Percentiles rank a stretch among this genome's conserved stretches.
These are phyloP conservation scores for Andrena haemorrhoa DNA, from an alignment of 2,888 invertebrate species.

Conservation along the genomic window DNA sequence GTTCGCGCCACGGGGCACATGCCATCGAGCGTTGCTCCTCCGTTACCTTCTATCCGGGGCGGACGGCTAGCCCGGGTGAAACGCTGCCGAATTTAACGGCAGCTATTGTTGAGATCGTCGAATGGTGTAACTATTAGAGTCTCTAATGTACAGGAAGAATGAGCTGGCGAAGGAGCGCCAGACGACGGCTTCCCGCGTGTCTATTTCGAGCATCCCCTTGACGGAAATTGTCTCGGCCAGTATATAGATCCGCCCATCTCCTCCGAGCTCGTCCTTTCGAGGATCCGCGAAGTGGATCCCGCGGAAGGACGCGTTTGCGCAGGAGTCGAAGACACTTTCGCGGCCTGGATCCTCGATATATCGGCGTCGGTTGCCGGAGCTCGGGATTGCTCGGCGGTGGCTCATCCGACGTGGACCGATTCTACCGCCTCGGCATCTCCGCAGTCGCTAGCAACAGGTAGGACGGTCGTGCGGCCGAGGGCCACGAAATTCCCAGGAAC, in stretches of 20 bases:
- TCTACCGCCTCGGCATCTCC: conserved; percentile 29
- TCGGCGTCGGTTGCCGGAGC: conserved; percentile 56
- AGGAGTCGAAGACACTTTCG: conserved; percentile 60
- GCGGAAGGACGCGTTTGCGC: conserved; percentile 75
- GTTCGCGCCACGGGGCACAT: neutral
- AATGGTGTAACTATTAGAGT: neutral
- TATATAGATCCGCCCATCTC: conserved; percentile 39
- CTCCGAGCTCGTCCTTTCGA: conserved; percentile 49
- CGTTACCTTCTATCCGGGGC: neutral
- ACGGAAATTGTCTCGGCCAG: conserved; percentile 48
- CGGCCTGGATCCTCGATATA: conserved; percentile 65
- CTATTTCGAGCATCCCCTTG: conserved; percentile 38
- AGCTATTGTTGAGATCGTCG: neutral
- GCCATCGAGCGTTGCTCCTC: neutral
- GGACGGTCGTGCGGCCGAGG: conserved; percentile 39
- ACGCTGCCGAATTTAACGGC: neutral
- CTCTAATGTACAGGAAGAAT: neutral
- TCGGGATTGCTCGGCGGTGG: conserved; percentile 66
- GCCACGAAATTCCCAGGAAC: conserved; percentile 10
- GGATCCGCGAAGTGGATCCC: conserved; percentile 55
- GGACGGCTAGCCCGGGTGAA: neutral
- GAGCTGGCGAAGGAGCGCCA: neutral
- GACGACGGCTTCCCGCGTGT: conserved; percentile 13
- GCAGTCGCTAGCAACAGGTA: conserved; percentile 69
- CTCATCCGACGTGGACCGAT: conserved; percentile 60